phyloP scores from a whole-genome alignment of 2,797 vertebrate genomes.

The Ptychadena robeensis region DNA sequence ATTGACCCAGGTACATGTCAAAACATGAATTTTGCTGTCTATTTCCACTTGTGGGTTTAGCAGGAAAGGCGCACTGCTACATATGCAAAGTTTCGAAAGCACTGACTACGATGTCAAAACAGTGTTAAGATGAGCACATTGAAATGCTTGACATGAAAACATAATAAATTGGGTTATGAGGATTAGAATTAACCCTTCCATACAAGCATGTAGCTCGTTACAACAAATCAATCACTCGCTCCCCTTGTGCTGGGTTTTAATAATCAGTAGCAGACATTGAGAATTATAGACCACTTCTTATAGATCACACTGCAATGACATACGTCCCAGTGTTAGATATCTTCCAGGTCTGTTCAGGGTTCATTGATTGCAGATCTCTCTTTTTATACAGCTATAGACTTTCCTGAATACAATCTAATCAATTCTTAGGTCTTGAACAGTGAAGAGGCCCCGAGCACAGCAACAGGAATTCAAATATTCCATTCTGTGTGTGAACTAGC shows the following conservation, averaged over 20 bases:
- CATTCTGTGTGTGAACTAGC: neutral
- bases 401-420: neutral
- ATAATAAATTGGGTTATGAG: slow-evolving; percentile 40
- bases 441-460: neutral
- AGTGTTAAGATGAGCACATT: slow-evolving; percentile 54
- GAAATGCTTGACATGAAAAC: slow-evolving; percentile 54
- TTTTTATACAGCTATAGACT: neutral
- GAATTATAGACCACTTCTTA: neutral
- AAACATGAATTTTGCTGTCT: slow-evolving; percentile 63
- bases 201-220: neutral
- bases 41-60: slow-evolving; percentile 36
- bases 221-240: neutral
- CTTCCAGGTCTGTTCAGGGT: neutral
- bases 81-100: slow-evolving; percentile 56
- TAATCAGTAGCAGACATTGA: neutral
- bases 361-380: neutral
- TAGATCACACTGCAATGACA: neutral
- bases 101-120: slow-evolving; percentile 61
- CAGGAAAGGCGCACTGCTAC: slow-evolving; percentile 44
- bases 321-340: neutral
- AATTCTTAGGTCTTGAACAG: neutral
- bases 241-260: neutral
- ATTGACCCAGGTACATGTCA: slow-evolving; percentile 58
- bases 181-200: slow-evolving; percentile 40
- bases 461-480: neutral